Evolutionary conservation across 2,797 vertebrate genomes (phyloP), one percentile per base, ranked within the genome.

Genomic region (Merluccius polli): DNA sequence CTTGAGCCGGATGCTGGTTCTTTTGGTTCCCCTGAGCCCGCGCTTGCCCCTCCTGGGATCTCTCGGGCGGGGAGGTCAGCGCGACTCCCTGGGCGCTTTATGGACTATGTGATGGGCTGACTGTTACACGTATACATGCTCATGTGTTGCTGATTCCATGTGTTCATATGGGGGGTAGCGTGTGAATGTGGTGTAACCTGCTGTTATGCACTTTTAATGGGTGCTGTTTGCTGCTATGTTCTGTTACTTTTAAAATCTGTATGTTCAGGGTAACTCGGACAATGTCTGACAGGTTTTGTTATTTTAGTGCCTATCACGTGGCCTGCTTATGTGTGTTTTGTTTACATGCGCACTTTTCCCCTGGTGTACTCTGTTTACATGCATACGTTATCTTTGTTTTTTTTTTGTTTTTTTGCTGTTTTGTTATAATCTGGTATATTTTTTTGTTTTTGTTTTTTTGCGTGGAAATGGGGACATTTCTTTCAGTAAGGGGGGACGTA

Each of bases 351-450:
- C 69, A 32, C 8, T 70, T 35, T n/a, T n/a, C n/a, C n/a, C n/a
- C n/a, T n/a, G n/a, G 65, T 30, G 27, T 70, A 13, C 35, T 70
- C 31, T 70, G 16, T 70, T 70, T 70, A 70, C 16, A 70, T 70
- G 31, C 31, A 15, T 31, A 32, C 8, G n/a, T n/a, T n/a, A n/a
- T n/a, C n/a, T n/a, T n/a, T n/a, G n/a, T n/a, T 67, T n/a, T 3
- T 70, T 29, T 70, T 32, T 0, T 15, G 0, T 30, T 31, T 15
- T 69, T 32, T 69, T 24, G 21, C 27, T 13, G 15, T 31, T 69
- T 65, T 65, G 59, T 27, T 65, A n/a, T 65, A n/a, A 65, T 24
- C n/a, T 27, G 8, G 33, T 35, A 8, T 8, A 3, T 35, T 35
- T 35, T 35, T 35, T 35, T 35, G 3, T 35, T 35, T 3, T 8